phyloP scores from a whole-genome alignment of 53 echinoderm and acorn worm species.

The Stichopus horrens region DNA sequence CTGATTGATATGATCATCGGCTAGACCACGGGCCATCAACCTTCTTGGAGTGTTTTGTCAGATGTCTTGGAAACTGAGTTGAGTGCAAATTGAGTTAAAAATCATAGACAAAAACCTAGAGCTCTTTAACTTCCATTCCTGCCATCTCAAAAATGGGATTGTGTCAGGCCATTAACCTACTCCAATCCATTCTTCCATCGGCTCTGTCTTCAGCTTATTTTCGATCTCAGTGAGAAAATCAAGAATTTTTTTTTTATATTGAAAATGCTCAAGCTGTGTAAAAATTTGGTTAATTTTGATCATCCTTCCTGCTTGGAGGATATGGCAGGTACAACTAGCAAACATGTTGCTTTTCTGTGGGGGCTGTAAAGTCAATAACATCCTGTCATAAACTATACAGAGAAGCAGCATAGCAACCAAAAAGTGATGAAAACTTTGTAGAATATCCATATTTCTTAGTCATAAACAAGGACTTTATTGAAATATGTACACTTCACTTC shows the following conservation, averaged over 20 bases:
- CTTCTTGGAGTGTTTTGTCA: constrained; percentile 37
- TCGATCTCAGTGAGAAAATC: background rate
- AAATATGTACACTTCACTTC: no score
- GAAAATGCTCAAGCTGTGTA: constrained; percentile 35
- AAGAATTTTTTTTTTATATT: background rate
- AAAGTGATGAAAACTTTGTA: no score
- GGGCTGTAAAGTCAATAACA: constrained; percentile 14
- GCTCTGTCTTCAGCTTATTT: background rate
- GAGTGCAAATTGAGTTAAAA: constrained; percentile 38
- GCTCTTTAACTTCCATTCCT: constrained; percentile 20
- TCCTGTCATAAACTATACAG: background rate
- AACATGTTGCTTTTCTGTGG: constrained; percentile 16
- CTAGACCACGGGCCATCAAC: constrained; percentile 47
- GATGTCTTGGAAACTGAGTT: constrained; percentile 31
- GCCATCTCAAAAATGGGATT: background rate
- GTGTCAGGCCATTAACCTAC: constrained; percentile 30
- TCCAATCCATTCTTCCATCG: background rate
- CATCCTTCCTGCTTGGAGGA: background rate
- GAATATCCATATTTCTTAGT: no score
- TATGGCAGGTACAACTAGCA: background rate
- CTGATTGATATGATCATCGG: constrained; percentile 35
- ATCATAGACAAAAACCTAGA: constrained; percentile 28
- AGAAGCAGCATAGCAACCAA: background rate
- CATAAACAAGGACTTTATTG: no score
- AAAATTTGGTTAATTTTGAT: constrained; percentile 22